Evolutionary conservation across 2,113 vertebrate species (phyloP), one percentile per base, ranked within the genome.

Genomic region (Hystrix brachyura): DNA sequence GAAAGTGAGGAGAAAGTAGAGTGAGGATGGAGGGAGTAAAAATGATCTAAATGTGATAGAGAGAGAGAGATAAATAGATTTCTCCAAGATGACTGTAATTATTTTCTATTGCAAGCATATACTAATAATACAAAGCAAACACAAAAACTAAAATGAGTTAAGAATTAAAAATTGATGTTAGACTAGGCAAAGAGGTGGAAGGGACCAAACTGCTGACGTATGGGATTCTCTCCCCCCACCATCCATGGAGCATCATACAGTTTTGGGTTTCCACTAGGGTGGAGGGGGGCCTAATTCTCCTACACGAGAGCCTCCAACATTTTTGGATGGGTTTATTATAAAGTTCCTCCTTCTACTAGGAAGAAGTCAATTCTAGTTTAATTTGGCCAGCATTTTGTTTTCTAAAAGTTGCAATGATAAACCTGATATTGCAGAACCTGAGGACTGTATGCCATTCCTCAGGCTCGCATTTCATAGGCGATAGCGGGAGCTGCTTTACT

Each of bases 221-320:
- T 27, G 23, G 18, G 29, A 7, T 27, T 29, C 38, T 60, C 67
- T 34, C 15, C 55, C 9, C 3, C 14, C 3, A 43, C 19, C 32
- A 2, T 2, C 5, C 12, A 38, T 0, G 8, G 53, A 5, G 19
- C 32, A 17, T 51, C 9, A 34, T 7, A 23, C 6, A 43, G 23
- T 12, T 84, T 11, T 6, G 27, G 17, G 14, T 87, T 67, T 53
- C 53, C 43, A 51, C 19, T 38, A 29, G 4, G 12, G 7, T 34
- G 34, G n/a, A 19, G 48, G 21, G 14, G 19, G 34, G 18, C 7
- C 18, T 7, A 53, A 46, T 2, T 53, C 7, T 10, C 57, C 82
- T 78, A 29, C 7, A 17, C 3, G 48, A 27, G n/a, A 43, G 25
- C 69, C 69, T 38, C 4, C n/a, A 71, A 38, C 19, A n/a, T 48